Percentiles rank a stretch among this genome's conserved stretches.
Evolutionary conservation across 23 tunicate genomes (phyloP).

Genomic region (Pegea sp.): DNA sequence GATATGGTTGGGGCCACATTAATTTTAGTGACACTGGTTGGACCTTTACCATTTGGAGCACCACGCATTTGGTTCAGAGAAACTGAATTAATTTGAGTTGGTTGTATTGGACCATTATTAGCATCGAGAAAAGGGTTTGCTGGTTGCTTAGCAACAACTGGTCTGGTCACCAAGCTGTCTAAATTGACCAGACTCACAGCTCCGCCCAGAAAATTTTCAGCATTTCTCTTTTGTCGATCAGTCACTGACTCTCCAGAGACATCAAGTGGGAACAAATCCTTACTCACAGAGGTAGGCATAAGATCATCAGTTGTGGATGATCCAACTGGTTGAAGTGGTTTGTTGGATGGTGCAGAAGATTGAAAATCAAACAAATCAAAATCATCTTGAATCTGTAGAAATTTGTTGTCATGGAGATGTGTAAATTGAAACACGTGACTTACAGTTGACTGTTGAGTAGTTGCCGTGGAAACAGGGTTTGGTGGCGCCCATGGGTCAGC

Average conservation of each 20-base stretch:
- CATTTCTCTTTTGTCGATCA: slow-evolving; percentile 35
- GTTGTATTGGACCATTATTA: no score
- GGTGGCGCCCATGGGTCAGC: slow-evolving; percentile 1
- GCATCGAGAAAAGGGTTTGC: slow-evolving; percentile 69
- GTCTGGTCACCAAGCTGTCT: slow-evolving; percentile 69
- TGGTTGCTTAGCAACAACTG: slow-evolving; percentile 23
- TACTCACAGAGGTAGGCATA: no score
- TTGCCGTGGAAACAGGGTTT: not conserved
- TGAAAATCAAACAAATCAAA: no score
- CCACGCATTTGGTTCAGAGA: slow-evolving; percentile 50
- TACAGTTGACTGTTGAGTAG: not conserved
- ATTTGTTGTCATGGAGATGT: no score
- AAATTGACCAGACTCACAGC: slow-evolving; percentile 78
- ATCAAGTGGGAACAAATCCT: not conserved
- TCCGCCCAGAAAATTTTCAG: slow-evolving; percentile 74
- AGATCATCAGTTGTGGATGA: slow-evolving; percentile 1
- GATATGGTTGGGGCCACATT: slow-evolving; percentile 4
- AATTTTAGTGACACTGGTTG: slow-evolving; percentile 29
- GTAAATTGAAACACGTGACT: slow-evolving; percentile 1
- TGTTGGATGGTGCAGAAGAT: slow-evolving; percentile 1
- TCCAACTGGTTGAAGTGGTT: slow-evolving; percentile 5
- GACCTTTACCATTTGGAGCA: slow-evolving; percentile 3
- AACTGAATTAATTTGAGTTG: slow-evolving; percentile 13
- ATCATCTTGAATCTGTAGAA: no score
- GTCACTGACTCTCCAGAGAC: not conserved